phyloP scores from a whole-genome alignment of 1,140 invertebrate species.

The Spodoptera litura region DNA sequence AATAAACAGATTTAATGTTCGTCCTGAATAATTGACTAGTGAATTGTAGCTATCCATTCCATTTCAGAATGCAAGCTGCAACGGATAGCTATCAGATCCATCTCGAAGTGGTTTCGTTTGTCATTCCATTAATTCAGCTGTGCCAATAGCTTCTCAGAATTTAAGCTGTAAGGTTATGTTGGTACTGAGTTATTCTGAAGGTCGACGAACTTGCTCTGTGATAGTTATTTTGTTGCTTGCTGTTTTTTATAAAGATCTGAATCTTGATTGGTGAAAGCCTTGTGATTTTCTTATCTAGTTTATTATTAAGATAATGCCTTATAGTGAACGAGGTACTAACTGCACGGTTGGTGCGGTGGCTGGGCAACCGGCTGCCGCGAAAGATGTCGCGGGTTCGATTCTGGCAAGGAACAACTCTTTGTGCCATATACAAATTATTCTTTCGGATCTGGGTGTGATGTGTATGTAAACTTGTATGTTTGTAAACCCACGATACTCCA shows the following conservation, averaged over 20 bases:
- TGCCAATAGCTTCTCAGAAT: neutral
- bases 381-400: too few species aligned
- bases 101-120: conserved; percentile 7
- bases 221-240: neutral
- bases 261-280: too few species aligned
- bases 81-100: neutral
- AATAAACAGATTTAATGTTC: too few species aligned
- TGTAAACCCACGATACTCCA: too few species aligned
- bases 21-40: neutral
- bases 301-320: neutral
- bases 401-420: too few species aligned
- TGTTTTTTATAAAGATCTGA: too few species aligned
- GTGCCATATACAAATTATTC: too few species aligned
- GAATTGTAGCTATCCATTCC: neutral
- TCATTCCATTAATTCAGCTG: conserved; percentile 13
- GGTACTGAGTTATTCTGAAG: neutral
- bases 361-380: too few species aligned
- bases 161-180: neutral
- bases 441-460: too few species aligned
- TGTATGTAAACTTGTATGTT: too few species aligned
- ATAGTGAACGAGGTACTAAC: neutral
- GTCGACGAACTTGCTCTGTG: neutral
- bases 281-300: too few species aligned
- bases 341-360: too few species aligned
- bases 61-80: neutral